A percentile compares a stretch with the other conserved stretches of the same genome.
Evolutionary conservation across 2,113 vertebrate species (phyloP).

Genomic region (Notiomystis cincta): DNA sequence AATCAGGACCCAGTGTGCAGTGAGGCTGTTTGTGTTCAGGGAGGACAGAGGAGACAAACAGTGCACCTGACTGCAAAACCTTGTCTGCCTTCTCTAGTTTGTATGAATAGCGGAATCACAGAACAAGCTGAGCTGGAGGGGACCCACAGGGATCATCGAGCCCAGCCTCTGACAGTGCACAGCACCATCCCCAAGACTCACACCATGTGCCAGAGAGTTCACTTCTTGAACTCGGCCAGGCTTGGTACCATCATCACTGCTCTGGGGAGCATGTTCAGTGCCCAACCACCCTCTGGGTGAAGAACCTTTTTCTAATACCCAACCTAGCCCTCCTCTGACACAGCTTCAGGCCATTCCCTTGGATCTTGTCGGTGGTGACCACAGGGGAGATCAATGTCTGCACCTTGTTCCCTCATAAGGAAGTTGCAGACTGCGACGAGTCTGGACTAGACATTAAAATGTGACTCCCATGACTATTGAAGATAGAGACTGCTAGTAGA

Average conservation of each 20-base stretch:
- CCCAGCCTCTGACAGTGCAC: neutral
- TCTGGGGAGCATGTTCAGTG: neutral
- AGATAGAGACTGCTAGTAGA: neutral
- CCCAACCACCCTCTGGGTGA: neutral
- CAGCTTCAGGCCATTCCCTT: neutral
- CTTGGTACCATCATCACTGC: neutral
- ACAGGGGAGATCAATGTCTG: neutral
- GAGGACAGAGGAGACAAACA: neutral
- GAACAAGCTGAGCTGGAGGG: rapidly evolving
- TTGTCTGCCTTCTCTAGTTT: neutral
- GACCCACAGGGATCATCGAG: neutral
- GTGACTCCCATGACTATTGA: neutral
- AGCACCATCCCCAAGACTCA: rapidly evolving
- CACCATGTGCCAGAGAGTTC: rapidly evolving
- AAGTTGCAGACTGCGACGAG: rapidly evolving
- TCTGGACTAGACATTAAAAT: neutral
- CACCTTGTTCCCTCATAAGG: too few species aligned
- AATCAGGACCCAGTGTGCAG: neutral
- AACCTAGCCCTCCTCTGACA: neutral
- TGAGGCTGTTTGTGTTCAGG: neutral
- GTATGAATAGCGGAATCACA: neutral
- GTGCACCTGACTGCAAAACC: too few species aligned
- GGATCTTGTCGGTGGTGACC: neutral
- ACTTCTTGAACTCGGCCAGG: neutral
- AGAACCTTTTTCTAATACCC: neutral